phyloP scores from a whole-genome alignment of 2,888 invertebrate species.

The Drosophila mulleri region DNA sequence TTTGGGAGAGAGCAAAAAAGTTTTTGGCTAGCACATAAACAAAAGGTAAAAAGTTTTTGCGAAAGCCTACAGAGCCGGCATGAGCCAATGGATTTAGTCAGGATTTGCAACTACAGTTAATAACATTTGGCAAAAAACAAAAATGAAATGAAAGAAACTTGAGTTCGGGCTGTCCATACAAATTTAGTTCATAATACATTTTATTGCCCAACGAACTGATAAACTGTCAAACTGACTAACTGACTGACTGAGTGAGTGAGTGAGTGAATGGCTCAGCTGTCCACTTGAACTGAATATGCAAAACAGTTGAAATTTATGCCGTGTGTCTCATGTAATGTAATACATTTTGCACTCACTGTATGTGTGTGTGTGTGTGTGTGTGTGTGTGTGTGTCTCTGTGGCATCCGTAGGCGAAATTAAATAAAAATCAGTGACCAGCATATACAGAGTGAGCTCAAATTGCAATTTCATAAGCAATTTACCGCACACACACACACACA shows the following conservation, averaged over 20 bases:
- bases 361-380: background rate
- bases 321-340: slow-evolving; percentile 72
- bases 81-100: slow-evolving; percentile 67
- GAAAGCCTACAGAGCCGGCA: slow-evolving; percentile 53
- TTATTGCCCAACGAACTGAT: slow-evolving; percentile 55
- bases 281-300: slow-evolving; percentile 63
- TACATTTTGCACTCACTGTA: slow-evolving; percentile 55
- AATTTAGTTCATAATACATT: slow-evolving; percentile 63
- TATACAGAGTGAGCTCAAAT: slow-evolving; percentile 72
- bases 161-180: slow-evolving; percentile 47
- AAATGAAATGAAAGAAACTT: slow-evolving; percentile 41
- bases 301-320: slow-evolving; percentile 70
- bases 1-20: slow-evolving; percentile 42
- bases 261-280: slow-evolving; percentile 25
- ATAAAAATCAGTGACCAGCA: slow-evolving; percentile 74
- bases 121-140: slow-evolving; percentile 59
- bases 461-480: slow-evolving; percentile 84
- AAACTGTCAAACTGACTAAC: slow-evolving; percentile 31
- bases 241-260: background rate
- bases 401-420: slow-evolving; percentile 71
- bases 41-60: slow-evolving; percentile 65
- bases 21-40: slow-evolving; percentile 72
- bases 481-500: slow-evolving; percentile 38
- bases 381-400: slow-evolving; percentile 8
- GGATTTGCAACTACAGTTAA: slow-evolving; percentile 76